Conservation (phyloP, 1,140 invertebrate species). For the Globodera ellingtonae region DNA sequence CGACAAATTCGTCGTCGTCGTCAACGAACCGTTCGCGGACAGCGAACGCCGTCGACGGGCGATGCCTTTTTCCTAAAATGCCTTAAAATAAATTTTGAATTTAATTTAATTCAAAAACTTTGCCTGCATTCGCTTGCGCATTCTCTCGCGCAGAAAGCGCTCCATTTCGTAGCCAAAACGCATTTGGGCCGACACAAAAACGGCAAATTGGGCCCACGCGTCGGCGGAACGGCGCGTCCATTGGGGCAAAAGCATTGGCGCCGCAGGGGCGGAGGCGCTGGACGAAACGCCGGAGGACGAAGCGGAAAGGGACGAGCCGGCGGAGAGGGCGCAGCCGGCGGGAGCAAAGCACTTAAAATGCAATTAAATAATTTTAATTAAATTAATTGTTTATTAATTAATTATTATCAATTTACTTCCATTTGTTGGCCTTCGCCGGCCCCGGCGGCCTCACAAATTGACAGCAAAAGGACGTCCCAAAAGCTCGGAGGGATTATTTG, state of each 20-base stretch:
- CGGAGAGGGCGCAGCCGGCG: neutral
- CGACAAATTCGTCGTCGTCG: neutral
- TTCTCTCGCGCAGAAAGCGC: slow-evolving; percentile 5
- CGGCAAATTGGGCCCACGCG: slow-evolving; percentile 12
- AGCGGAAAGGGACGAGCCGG: neutral
- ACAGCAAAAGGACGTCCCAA: slow-evolving; percentile 12
- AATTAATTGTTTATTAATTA: too few relatives aligned
- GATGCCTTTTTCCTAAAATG: neutral
- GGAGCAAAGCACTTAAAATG: neutral
- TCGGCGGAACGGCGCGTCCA: slow-evolving; percentile 6
- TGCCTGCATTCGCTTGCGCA: neutral
- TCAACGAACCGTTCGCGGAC: neutral
- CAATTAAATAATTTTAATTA: neutral
- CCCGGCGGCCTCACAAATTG: slow-evolving; percentile 8
- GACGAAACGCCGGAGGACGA: neutral
- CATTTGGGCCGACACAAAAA: slow-evolving; percentile 2
- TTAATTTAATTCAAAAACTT: neutral
- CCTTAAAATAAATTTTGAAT: too few relatives aligned
- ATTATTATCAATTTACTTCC: neutral
- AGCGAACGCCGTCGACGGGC: neutral
- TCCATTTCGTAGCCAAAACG: slow-evolving; percentile 18
- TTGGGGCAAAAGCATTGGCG: slow-evolving; percentile 7
- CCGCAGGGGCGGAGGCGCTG: neutral
- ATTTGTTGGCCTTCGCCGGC: slow-evolving; percentile 5
- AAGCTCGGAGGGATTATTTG: neutral